Conservation (phyloP, 1,140 invertebrate species). For the Heliothis subflexa region DNA sequence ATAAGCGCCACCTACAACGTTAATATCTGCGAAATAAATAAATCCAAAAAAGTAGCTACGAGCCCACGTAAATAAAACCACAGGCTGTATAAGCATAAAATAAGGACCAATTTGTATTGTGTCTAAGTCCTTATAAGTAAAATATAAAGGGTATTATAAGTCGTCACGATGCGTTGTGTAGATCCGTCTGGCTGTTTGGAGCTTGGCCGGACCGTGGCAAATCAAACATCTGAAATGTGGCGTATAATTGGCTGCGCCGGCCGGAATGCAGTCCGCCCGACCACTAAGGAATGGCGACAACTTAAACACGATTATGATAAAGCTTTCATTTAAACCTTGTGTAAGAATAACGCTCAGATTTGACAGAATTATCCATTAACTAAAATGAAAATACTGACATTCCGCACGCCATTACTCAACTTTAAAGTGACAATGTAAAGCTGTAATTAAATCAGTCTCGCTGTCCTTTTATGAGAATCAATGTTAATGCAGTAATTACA, state of each 20-base stretch:
- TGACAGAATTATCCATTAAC: too few species aligned
- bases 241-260: constrained; percentile 40
- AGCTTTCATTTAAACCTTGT: constrained; percentile 12
- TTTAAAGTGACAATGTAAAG: neutral
- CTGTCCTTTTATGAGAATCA: neutral
- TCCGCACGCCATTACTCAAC: neutral
- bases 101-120: constrained; percentile 31
- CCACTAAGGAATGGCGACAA: constrained; percentile 23
- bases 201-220: constrained; percentile 38
- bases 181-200: constrained; percentile 12
- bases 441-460: neutral
- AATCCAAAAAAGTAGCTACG: neutral
- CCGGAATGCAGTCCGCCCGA: constrained; percentile 38
- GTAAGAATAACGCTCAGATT: too few species aligned
- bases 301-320: constrained; percentile 33
- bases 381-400: neutral
- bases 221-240: constrained; percentile 45
- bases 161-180: constrained; percentile 20
- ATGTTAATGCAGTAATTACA: neutral
- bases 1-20: constrained; percentile 19
- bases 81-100: constrained; percentile 27
- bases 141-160: constrained; percentile 34
- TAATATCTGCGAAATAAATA: constrained; percentile 13
- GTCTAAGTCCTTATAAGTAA: constrained; percentile 19
- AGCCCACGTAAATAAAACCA: constrained; percentile 24